Conservation (phyloP, 2,888 invertebrate genomes). For the Malthinus seriepunctatus region DNA sequence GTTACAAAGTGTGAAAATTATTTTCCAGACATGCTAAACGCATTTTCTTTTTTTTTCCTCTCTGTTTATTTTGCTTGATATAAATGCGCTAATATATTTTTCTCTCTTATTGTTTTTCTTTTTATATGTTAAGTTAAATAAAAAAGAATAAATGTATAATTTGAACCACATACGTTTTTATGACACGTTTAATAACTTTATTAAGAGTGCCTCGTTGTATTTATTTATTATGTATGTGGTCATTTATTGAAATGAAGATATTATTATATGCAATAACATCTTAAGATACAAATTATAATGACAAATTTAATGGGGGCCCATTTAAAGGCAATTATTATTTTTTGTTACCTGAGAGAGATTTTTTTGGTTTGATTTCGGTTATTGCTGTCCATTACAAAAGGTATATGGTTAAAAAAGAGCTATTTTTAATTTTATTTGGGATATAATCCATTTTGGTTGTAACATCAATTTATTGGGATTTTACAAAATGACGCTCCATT, state of each 20-base stretch:
- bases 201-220: constrained; percentile 7
- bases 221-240: constrained; percentile 29
- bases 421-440: too few species aligned
- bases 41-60: constrained; percentile 6
- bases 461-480: too few species aligned
- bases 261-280: constrained; percentile 11
- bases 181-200: constrained; percentile 31
- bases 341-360: too few species aligned
- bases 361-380: too few species aligned
- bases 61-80: background rate
- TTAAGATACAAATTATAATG: constrained; percentile 1
- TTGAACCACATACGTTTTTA: constrained; percentile 11
- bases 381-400: too few species aligned
- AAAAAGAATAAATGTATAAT: too few species aligned
- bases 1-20: constrained; percentile 29
- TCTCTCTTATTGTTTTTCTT: too few species aligned
- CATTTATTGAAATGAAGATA: constrained; percentile 29
- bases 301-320: constrained; percentile 3
- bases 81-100: too few species aligned
- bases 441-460: too few species aligned
- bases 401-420: too few species aligned
- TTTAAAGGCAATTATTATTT: background rate
- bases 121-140: too few species aligned
- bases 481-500: too few species aligned
- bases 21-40: constrained; percentile 23